Conservation (phyloP, 1,140 invertebrate species). For the Colletes latitarsis region DNA sequence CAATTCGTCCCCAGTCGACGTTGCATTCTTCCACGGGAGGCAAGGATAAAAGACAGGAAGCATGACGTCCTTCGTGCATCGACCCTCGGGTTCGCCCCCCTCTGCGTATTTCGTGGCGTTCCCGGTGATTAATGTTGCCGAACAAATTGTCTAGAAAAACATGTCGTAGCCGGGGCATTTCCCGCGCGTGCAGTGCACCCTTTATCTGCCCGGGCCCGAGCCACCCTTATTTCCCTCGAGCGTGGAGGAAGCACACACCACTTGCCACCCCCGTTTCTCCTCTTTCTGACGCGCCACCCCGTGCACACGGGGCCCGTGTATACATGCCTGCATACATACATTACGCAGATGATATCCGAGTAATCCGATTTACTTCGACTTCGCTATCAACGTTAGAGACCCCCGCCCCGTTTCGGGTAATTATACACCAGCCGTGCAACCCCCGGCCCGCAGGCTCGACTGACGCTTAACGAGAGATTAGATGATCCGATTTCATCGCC, state of each 20-base stretch:
- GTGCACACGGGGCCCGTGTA: constrained; percentile 61
- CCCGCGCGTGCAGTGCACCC: constrained; percentile 75
- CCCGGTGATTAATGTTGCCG: constrained; percentile 82
- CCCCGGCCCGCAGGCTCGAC: constrained; percentile 50
- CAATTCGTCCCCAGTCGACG: constrained; percentile 19
- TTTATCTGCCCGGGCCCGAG: constrained; percentile 77
- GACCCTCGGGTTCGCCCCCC: constrained; percentile 52
- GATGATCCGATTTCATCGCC: constrained; percentile 36
- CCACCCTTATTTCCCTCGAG: constrained; percentile 75
- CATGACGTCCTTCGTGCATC: constrained; percentile 33
- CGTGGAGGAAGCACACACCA: constrained; percentile 55
- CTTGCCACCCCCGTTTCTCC: constrained; percentile 29
- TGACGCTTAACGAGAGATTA: constrained; percentile 70
- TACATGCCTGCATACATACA: constrained; percentile 77
- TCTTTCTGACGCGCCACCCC: constrained; percentile 57
- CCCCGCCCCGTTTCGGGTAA: constrained; percentile 74
- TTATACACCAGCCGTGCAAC: constrained; percentile 70
- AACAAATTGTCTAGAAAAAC: constrained; percentile 84
- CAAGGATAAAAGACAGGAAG: constrained; percentile 42
- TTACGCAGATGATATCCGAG: constrained; percentile 80
- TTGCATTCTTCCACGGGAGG: constrained; percentile 20
- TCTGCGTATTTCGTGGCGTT: constrained; percentile 62
- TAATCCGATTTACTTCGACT: constrained; percentile 82
- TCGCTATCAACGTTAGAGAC: constrained; percentile 77
- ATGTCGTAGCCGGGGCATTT: constrained; percentile 75